Evolutionary conservation across 2,113 vertebrate genomes (phyloP).

Genomic region (Maccullochella peelii): DNA sequence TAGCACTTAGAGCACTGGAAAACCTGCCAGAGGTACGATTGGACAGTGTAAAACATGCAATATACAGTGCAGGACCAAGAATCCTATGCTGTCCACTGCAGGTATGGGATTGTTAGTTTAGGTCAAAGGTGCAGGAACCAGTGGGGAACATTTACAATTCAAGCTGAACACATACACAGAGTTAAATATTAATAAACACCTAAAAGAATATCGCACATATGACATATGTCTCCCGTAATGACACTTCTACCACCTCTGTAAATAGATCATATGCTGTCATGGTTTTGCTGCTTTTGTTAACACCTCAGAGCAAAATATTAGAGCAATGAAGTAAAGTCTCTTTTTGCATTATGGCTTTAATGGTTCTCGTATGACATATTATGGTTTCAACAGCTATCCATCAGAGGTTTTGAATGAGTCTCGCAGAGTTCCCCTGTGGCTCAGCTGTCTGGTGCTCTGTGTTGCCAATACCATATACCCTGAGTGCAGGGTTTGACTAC

Average conservation of each 20-base stretch:
- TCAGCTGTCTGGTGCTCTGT: slow-evolving; percentile 51
- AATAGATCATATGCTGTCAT: slow-evolving; percentile 6
- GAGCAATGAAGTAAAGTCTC: slow-evolving; percentile 39
- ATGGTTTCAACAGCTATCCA: slow-evolving; percentile 44
- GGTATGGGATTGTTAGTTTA: not conserved
- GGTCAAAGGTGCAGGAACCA: not conserved
- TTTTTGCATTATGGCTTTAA: slow-evolving; percentile 47
- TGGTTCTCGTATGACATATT: slow-evolving; percentile 31
- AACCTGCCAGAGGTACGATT: slow-evolving; percentile 17
- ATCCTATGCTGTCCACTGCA: not conserved
- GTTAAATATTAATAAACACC: not conserved
- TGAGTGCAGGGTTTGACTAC: slow-evolving; percentile 48
- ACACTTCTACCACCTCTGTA: not conserved
- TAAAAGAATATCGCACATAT: slow-evolving; percentile 4
- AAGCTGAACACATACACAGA: not conserved
- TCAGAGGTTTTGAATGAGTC: slow-evolving; percentile 50
- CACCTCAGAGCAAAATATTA: slow-evolving; percentile 20
- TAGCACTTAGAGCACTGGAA: slow-evolving; percentile 2
- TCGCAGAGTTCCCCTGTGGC: slow-evolving; percentile 47
- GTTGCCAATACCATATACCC: slow-evolving; percentile 35
- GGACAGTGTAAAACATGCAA: not conserved
- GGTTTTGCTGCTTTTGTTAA: slow-evolving; percentile 27
- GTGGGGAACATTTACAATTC: not conserved
- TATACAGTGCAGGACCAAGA: too few relatives aligned
- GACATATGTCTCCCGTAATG: slow-evolving; percentile 9